Conservation (phyloP, 2,888 invertebrate species). For the Osedax frankpressi region DNA sequence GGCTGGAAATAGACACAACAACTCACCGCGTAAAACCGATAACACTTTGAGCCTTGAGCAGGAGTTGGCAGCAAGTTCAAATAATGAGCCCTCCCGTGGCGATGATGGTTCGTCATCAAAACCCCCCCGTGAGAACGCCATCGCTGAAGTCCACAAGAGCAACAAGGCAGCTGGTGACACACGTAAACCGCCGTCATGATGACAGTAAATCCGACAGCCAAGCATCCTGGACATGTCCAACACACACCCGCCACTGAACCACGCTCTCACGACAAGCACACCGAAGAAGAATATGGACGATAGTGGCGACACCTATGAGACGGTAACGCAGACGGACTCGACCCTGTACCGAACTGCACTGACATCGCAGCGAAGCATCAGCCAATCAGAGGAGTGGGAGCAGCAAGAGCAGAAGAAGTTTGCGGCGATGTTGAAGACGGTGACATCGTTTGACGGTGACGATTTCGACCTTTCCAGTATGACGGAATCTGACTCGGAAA, state of each 20-base stretch:
- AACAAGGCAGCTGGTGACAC: constrained; percentile 3
- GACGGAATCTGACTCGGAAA: constrained; percentile 7
- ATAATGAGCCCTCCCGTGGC: not conserved
- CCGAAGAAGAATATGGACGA: constrained; percentile 14
- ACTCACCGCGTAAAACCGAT: not conserved
- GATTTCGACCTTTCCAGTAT: constrained; percentile 16
- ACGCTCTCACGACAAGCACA: constrained; percentile 14
- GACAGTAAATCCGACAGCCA: constrained; percentile 5
- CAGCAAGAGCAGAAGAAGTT: constrained; percentile 23
- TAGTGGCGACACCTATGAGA: not conserved
- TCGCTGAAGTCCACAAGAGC: constrained; percentile 2
- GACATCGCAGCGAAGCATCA: constrained; percentile 13
- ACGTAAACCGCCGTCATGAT: not conserved
- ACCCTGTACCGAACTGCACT: constrained; percentile 17
- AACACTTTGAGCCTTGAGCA: constrained; percentile 1
- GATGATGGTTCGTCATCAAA: not conserved
- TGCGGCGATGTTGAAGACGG: constrained; percentile 26
- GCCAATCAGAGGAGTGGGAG: constrained; percentile 19
- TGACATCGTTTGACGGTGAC: constrained; percentile 27
- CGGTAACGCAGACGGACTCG: not conserved
- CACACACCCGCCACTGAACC: constrained; percentile 1
- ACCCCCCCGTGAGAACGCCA: not conserved
- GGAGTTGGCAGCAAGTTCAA: not conserved
- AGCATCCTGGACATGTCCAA: not conserved
- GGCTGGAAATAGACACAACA: constrained; percentile 1